Conservation (phyloP, 2,888 invertebrate species). For the Lissocephala sabroskyi region DNA sequence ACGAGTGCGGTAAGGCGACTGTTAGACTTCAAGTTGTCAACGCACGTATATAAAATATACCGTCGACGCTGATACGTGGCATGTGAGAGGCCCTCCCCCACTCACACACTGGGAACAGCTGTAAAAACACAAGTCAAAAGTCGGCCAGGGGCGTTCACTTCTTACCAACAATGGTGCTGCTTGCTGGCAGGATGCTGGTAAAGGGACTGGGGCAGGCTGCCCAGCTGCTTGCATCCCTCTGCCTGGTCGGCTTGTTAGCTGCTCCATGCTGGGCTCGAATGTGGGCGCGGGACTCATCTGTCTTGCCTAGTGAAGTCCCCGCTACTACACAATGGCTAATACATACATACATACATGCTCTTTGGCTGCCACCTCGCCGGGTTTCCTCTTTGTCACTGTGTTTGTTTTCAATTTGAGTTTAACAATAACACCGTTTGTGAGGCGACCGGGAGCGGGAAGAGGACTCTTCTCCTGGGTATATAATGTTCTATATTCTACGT, state of each 20-base stretch:
- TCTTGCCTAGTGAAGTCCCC: background rate
- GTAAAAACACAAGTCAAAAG: slow-evolving; percentile 17
- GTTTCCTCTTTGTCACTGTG: slow-evolving; percentile 13
- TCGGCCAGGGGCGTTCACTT: slow-evolving; percentile 9
- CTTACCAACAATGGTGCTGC: slow-evolving; percentile 12
- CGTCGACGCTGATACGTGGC: no score
- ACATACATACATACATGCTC: no score
- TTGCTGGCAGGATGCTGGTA: no score
- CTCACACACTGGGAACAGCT: slow-evolving; percentile 1
- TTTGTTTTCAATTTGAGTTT: slow-evolving; percentile 46
- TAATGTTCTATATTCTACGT: background rate
- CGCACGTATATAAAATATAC: no score
- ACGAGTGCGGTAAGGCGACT: no score
- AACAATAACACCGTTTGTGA: slow-evolving; percentile 22
- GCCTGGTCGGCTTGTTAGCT: no score
- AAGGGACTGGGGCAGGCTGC: no score
- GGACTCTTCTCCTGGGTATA: slow-evolving; percentile 3
- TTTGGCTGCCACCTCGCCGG: no score
- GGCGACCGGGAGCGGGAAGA: slow-evolving; percentile 7
- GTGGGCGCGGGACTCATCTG: background rate
- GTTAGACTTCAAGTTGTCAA: no score
- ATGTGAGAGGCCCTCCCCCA: background rate
- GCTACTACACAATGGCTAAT: no score
- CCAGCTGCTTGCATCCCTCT: slow-evolving; percentile 18
- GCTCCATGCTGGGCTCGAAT: no score